Evolutionary conservation across 2,888 invertebrate genomes (phyloP), one percentile per base, ranked within the genome.

Genomic region (Trilocha varians): DNA sequence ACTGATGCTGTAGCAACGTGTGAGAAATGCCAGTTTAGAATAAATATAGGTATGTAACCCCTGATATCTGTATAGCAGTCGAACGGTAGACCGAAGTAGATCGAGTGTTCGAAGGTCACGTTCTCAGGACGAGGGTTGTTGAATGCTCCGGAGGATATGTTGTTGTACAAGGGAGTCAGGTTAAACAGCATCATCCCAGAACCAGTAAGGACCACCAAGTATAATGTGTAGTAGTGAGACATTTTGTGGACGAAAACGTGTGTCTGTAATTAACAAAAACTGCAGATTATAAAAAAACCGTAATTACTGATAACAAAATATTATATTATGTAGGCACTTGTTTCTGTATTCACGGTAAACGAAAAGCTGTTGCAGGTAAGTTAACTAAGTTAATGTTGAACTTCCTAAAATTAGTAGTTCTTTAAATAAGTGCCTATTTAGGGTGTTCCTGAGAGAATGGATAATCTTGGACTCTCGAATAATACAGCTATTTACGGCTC

Each of bases 81-180:
- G 11, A 55, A 55, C 1, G 55, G 55, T 36, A 52, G 47, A 1
- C 40, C 2, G 1, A 38, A 37, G 17, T 52, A 52, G 1, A 50
- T 13, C 4, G 55, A 42, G 4, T 46, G 53, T 36, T 55, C 48
- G 16, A 39, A 53, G 2, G 48, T 41, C 6, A 47, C 38, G 13
- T 55, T 52, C 18, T 34, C 36, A 0, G 32, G 5, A 2, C 36
- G 41, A 4, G 39, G 39, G 0, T 16, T 6, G 1, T 36, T 39
- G 32, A 36, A 46, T 3, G 39, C 42, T 3, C 42, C 47, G 0
- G 41, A 32, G 1, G 35, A 16, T 14, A 42, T 40, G 15, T 46
- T 49, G 16, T 46, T 46, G 32, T 43, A 46, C 16, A 49, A 16
- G 3, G 50, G 49, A 3, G 42, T 46, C 1, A 35, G 11, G 9